Evolutionary conservation across 2,113 vertebrate species (phyloP).

Genomic region (Tympanuchus pallidicinctus): DNA sequence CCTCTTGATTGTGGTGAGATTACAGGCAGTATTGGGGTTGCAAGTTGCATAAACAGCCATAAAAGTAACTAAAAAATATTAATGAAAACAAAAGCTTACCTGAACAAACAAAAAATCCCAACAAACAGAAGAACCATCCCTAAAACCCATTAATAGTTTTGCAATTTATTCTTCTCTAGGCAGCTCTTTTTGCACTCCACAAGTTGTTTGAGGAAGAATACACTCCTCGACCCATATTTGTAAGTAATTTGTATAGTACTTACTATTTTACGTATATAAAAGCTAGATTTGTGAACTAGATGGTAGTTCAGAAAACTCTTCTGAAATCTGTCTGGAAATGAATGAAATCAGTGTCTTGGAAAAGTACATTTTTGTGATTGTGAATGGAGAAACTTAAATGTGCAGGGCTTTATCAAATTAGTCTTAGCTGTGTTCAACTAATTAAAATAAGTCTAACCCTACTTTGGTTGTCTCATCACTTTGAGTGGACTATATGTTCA

Average conservation of each 20-base stretch:
- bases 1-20: neutral
- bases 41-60: neutral
- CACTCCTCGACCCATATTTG: constrained; percentile 88
- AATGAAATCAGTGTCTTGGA: neutral
- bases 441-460: neutral
- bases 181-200: constrained; percentile 94
- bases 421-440: neutral
- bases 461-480: neutral
- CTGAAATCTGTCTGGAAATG: neutral
- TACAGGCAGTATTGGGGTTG: neutral
- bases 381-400: neutral
- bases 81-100: neutral
- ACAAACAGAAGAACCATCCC: neutral
- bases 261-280: neutral
- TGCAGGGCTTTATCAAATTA: neutral
- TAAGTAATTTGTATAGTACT: constrained; percentile 75
- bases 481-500: neutral
- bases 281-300: neutral
- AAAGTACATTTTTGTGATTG: neutral
- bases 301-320: neutral
- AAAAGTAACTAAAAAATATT: neutral
- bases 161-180: constrained; percentile 76
- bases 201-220: constrained; percentile 87
- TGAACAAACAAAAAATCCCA: neutral
- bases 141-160: neutral